Conservation (phyloP, 2,797 vertebrate species). For the Serranus cabrilla region DNA sequence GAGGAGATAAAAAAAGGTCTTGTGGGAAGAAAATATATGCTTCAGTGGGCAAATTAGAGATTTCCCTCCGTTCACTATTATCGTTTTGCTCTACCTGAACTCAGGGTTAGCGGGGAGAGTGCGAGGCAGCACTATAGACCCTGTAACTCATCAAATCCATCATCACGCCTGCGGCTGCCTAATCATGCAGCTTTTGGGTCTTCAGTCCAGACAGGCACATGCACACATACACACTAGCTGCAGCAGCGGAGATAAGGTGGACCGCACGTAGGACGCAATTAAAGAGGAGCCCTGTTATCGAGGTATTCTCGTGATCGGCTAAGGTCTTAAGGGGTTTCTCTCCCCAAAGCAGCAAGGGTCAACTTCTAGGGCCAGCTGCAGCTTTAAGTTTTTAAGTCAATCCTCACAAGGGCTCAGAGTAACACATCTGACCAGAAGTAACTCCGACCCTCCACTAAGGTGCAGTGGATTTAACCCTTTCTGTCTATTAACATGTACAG, state of each 20-base stretch:
- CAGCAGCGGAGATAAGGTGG: constrained; percentile 83
- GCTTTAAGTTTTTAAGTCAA: constrained; percentile 62
- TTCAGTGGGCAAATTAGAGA: constrained; percentile 75
- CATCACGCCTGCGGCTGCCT: constrained; percentile 77
- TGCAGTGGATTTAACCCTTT: constrained; percentile 42
- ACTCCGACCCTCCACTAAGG: constrained; percentile 18
- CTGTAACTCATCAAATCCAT: constrained; percentile 82
- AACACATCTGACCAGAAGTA: constrained; percentile 53
- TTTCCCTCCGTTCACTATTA: constrained; percentile 73
- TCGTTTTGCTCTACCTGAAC: constrained; percentile 77
- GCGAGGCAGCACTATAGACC: constrained; percentile 69
- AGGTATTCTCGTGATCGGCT: constrained; percentile 77
- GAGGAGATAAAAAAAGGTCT: constrained; percentile 69
- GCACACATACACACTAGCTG: constrained; percentile 74
- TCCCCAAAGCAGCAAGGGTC: constrained; percentile 68
- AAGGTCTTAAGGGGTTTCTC: constrained; percentile 78
- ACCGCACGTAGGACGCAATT: constrained; percentile 81
- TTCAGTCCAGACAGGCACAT: constrained; percentile 63
- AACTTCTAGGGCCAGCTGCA: constrained; percentile 59
- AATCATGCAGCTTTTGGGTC: constrained; percentile 75
- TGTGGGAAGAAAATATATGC: constrained; percentile 76
- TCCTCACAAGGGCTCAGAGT: constrained; percentile 51
- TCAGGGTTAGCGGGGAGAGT: constrained; percentile 62
- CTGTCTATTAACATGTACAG: background rate
- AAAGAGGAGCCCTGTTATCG: constrained; percentile 81